phyloP scores from a whole-genome alignment of 1,140 invertebrate genomes.

The Rhyzopertha dominica region DNA sequence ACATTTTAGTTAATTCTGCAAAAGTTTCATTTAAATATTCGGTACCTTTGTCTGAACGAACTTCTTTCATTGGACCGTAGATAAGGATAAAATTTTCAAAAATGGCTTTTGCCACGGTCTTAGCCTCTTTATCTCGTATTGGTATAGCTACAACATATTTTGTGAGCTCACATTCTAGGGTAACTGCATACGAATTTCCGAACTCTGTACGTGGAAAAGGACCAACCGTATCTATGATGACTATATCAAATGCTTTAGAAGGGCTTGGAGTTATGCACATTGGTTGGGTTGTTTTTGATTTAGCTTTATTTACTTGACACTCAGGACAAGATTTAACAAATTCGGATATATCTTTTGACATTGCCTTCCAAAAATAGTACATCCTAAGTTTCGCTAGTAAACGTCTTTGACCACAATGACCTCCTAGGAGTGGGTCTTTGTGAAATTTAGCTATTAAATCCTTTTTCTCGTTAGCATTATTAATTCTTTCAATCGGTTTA shows the following conservation, averaged over 20 bases:
- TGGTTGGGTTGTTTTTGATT: too few relatives aligned
- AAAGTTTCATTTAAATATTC: conserved; percentile 7
- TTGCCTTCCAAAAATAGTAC: conserved; percentile 6
- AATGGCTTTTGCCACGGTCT: conserved; percentile 13
- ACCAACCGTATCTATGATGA: conserved; percentile 1
- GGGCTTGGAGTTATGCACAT: neutral
- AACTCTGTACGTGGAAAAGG: neutral
- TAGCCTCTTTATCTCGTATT: conserved; percentile 15
- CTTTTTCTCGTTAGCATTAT: neutral
- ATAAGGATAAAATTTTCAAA: conserved; percentile 10
- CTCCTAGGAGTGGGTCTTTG: conserved; percentile 1
- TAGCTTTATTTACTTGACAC: conserved; percentile 11
- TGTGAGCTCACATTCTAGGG: conserved; percentile 11
- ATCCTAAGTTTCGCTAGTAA: conserved; percentile 1
- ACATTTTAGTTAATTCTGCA: neutral
- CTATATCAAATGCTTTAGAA: conserved; percentile 10
- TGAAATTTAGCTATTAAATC: conserved; percentile 7
- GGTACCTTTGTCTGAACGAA: conserved; percentile 7
- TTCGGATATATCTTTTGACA: conserved; percentile 3
- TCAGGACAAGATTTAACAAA: conserved; percentile 2
- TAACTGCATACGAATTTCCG: neutral
- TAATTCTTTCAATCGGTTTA: too few relatives aligned
- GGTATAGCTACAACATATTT: conserved; percentile 12
- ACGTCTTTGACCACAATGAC: conserved; percentile 1
- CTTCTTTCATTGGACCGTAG: conserved; percentile 14